Evolutionary conservation across 1,140 invertebrate genomes (phyloP), one percentile per base, ranked within the genome.

Genomic region (Camponotus floridanus): DNA sequence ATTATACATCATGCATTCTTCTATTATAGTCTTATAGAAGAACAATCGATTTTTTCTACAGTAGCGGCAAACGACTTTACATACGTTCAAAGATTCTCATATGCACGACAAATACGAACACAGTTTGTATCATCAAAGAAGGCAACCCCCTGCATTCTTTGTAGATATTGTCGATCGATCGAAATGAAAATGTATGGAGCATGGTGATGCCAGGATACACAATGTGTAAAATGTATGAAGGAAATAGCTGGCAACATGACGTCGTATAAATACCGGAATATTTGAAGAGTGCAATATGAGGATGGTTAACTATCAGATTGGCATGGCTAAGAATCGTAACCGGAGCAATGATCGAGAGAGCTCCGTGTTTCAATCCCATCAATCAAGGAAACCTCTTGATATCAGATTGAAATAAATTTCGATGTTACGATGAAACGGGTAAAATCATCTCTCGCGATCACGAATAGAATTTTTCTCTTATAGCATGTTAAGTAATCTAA

Each of bases 151-250:
- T 70, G 39, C 59, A 68, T 84, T 87, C 70, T 76, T 74, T 65
- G 79, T 73, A 55, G 71, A 57, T 74, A 42, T 33, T 70, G 55
- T 74, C 79, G 78, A 86, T 84, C 61, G 61, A 76, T 76, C 68
- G 68, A 55, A 83, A 68, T 76, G 79, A 73, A 84, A 87, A 87
- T 74, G 21, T 65, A 87, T 76, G n/a, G 57, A 45, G 64, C 48
- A 62, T 61, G 70, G 65, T 62, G 55, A 81, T 61, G 78, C 51
- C 67, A 45, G 59, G 33, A 48, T 65, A 55, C 70, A 81, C 67
- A 81, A 81, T 86, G 59, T 39, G 45, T 86, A 48, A 71, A 87
- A 87, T 87, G 86, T 80, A 73, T 86, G 48, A 71, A 67, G 59
- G 48, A 51, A 68, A 80, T 73, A 83, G 61, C 78, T 59, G 5